These are phyloP conservation scores for Notoglanidium macrostoma DNA, from an alignment of 2,797 vertebrate species.

Conservation along the genomic window DNA sequence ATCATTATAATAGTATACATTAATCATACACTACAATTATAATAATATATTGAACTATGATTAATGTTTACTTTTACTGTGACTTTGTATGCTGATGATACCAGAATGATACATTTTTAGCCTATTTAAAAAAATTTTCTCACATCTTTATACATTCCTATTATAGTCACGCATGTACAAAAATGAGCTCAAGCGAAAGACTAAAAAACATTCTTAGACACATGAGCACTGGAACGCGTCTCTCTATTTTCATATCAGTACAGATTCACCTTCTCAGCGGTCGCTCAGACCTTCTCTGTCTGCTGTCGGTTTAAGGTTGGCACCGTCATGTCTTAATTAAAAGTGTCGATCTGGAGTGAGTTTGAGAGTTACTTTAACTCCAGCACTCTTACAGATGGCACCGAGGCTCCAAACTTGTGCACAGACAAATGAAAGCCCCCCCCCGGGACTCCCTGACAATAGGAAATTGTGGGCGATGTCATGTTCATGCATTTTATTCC, in stretches of 20 bases:
- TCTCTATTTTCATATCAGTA: not conserved
- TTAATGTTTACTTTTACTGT: not conserved
- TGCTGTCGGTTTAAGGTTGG: slow-evolving; percentile 47
- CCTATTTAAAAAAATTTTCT: not conserved
- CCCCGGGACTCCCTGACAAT: slow-evolving; percentile 36
- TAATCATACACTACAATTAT: not conserved
- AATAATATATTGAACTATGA: not conserved
- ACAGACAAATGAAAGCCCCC: slow-evolving; percentile 33
- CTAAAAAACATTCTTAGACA: not conserved
- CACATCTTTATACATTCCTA: not conserved
- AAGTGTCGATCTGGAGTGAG: slow-evolving; percentile 63
- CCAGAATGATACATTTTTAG: not conserved
- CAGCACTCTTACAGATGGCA: slow-evolving; percentile 42
- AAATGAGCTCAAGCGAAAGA: too few relatives aligned
- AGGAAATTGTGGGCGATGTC: slow-evolving; percentile 48
- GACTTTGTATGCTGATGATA: not conserved
- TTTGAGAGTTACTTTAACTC: slow-evolving; percentile 23
- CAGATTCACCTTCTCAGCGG: slow-evolving; percentile 35
- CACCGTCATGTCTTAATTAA: slow-evolving; percentile 71
- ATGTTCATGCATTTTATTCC: slow-evolving; percentile 32
- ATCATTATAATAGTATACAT: not conserved
- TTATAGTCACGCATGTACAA: not conserved
- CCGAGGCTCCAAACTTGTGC: slow-evolving; percentile 30
- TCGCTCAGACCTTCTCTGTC: slow-evolving; percentile 18
- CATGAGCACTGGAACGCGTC: not conserved